Base-by-base conservation (phyloP, 2,888 invertebrate genomes). In the Lasioglossum pauxillum region DNA sequence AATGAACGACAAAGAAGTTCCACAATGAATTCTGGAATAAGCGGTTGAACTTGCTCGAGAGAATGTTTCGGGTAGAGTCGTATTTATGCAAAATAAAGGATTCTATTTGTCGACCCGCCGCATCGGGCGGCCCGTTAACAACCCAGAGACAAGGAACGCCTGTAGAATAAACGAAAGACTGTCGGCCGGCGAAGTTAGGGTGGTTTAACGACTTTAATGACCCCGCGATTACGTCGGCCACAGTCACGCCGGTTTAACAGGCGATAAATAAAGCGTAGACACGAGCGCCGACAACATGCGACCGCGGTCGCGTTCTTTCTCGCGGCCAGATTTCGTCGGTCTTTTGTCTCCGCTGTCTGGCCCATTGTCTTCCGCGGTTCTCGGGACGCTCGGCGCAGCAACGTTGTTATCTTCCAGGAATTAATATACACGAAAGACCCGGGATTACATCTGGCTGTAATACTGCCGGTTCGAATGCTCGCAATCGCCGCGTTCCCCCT, bases 121-220 rank as follows among this genome's bases (percentile, higher is more conserved):
- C 53, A 53, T 53, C 64, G 7, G 64, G 27, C 14, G 53, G 53
- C 35, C 14, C n/a, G 53, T 53, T 38, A 53, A 23, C 35, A 12
- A 10, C n/a, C 31, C 2, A 12, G 49, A 44, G 73, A 38, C 8
- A 19, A 79, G 53, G 69, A 19, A 53, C n/a, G 78, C 74, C 44
- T 44, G 19, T 12, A n/a, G 53, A 75, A 75, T 67, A 64, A 77
- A 71, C 35, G 19, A 73, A 60, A 57, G 85, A 75, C 76, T 27
- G 69, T 57, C 8, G 77, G 38, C 67, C 67, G 41, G 46, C 69
- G 38, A 41, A 64, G 71, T 38, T 57, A 86, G 77, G 79, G 88
- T 80, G 80, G 80, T 88, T 89, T 90, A 91, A 91, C 91, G 91
- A 90, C 85, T 90, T 89, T 89, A 91, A 91, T 90, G 87, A 90